These are phyloP conservation scores for Heliconius hermathena DNA, from an alignment of 1,140 invertebrate genomes.

Conservation along the genomic window DNA sequence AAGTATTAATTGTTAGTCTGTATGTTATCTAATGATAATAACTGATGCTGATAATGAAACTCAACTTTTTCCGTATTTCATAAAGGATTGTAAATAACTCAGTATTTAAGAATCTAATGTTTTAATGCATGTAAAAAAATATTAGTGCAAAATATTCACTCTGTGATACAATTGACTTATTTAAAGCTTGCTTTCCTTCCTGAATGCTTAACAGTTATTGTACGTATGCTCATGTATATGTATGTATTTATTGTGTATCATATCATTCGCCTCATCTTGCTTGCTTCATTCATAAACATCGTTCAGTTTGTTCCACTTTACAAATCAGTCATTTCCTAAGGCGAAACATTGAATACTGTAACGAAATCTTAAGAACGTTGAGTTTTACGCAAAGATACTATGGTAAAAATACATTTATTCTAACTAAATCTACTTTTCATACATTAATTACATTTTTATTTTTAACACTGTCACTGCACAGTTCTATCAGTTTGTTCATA, in stretches of 20 bases:
- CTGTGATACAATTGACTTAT: background rate
- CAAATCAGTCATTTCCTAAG: constrained; percentile 27
- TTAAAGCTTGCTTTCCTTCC: background rate
- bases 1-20: background rate
- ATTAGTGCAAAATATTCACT: constrained; percentile 1
- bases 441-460: constrained; percentile 54
- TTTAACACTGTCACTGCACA: constrained; percentile 51
- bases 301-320: constrained; percentile 16
- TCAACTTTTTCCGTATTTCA: background rate
- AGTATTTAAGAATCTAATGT: background rate
- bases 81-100: background rate
- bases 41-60: too few species aligned
- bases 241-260: background rate
- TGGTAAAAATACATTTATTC: constrained; percentile 56
- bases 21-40: background rate
- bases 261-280: background rate
- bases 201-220: background rate
- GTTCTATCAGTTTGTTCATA: constrained; percentile 41
- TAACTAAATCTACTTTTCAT: constrained; percentile 59
- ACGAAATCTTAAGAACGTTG: constrained; percentile 35
- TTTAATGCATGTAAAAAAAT: background rate
- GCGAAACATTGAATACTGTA: background rate
- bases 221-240: background rate
- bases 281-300: background rate
- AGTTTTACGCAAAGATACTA: constrained; percentile 51